Evolutionary conservation across 2,113 vertebrate genomes (phyloP).

Genomic region (Chamaetylas fuelleborni): DNA sequence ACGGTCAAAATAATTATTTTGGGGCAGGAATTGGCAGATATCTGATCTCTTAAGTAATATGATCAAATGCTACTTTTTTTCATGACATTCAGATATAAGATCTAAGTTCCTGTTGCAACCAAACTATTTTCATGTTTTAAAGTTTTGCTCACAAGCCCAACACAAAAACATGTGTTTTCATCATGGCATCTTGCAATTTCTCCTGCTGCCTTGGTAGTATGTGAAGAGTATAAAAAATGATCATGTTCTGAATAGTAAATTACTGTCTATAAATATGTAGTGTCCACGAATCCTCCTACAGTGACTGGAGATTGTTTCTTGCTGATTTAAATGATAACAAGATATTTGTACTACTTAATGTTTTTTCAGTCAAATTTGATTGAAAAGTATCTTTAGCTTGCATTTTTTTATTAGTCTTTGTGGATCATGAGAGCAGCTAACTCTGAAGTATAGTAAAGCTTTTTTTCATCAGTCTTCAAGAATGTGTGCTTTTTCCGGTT

Average conservation of each 20-base stretch:
- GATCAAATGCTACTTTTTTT: neutral
- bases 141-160: neutral
- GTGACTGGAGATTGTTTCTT: neutral
- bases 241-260: neutral
- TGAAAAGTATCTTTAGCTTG: neutral
- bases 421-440: neutral
- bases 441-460: neutral
- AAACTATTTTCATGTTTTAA: neutral
- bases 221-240: neutral
- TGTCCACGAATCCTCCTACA: neutral
- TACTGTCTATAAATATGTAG: neutral
- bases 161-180: neutral
- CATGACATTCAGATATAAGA: neutral
- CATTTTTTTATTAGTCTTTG: neutral
- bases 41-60: neutral
- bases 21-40: neutral
- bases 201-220: neutral
- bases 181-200: neutral
- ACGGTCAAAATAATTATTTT: neutral
- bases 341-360: neutral
- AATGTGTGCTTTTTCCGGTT: rapidly evolving
- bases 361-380: neutral
- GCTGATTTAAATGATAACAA: neutral
- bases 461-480: neutral
- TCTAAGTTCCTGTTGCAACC: neutral